A percentile compares a stretch with the other conserved stretches of the same genome.
These are phyloP conservation scores for Acanthochromis polyacanthus DNA, from an alignment of 2,113 vertebrate genomes.

Conservation along the genomic window DNA sequence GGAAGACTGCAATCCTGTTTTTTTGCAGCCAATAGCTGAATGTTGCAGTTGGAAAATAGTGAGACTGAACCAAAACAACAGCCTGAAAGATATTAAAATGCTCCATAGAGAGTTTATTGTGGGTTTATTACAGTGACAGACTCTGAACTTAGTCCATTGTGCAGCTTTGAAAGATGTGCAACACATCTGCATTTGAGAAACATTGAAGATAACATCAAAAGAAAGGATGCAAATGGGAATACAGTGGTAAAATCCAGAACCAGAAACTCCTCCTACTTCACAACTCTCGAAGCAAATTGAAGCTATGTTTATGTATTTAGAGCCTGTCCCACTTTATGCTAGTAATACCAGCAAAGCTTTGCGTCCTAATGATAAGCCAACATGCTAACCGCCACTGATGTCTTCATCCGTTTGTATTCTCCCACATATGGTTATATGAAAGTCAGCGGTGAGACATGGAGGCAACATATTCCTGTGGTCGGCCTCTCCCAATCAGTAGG, in stretches of 20 bases:
- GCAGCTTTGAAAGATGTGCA: background rate
- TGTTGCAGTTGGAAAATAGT: no score
- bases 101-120: background rate
- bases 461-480: slow-evolving; percentile 76
- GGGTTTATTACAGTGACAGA: no score
- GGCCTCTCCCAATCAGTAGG: slow-evolving; percentile 75
- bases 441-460: slow-evolving; percentile 74
- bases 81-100: background rate
- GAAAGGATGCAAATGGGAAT: background rate
- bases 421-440: slow-evolving; percentile 79
- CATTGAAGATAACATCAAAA: background rate
- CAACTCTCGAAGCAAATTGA: background rate
- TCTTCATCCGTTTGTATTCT: slow-evolving; percentile 69
- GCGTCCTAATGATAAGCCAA: slow-evolving; percentile 70
- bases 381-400: slow-evolving; percentile 59
- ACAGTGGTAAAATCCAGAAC: background rate
- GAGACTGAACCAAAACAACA: background rate
- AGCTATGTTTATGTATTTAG: slow-evolving; percentile 30
- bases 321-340: slow-evolving; percentile 6
- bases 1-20: background rate
- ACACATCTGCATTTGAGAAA: background rate
- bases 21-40: background rate
- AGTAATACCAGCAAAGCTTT: slow-evolving; percentile 44
- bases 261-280: background rate
- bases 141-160: no score